Evolutionary conservation across 2,113 vertebrate genomes (phyloP), one percentile per base, ranked within the genome.

Genomic region (Oreochromis tanganicae): DNA sequence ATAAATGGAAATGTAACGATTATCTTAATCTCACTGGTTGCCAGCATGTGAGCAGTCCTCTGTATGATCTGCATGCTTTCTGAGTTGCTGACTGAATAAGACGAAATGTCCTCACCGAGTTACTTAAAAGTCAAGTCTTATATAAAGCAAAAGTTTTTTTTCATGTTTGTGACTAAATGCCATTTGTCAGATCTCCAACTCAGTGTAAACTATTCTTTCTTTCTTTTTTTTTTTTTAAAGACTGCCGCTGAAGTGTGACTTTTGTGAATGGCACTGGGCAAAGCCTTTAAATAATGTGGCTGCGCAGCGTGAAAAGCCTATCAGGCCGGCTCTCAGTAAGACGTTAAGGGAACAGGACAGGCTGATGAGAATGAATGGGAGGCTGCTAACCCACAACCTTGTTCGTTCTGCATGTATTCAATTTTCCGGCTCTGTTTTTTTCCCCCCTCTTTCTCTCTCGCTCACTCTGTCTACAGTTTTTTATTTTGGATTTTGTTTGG

Each of bases 331-430:
- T 84, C 91, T 89, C 87, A 83, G 85, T 86, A 88, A 90, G 88
- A 85, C 54, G 59, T 80, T 90, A 27, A 90, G 84, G 73, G 81
- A 88, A 91, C 80, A 63, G 83, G 89, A 87, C 89, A 84, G 85
- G 56, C 87, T 93, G 94, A 94, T 93, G 94, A 93, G 85, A 87
- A 95, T 90, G 90, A 92, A 94, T 92, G 84, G 86, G 88, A 82
- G 54, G 79, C 80, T 32, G 75, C 87, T 89, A 86, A 79, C 86
- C 73, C 56, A 34, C 75, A 21, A 52, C 48, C 88, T 84, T 85
- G 36, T 89, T 92, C 90, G 55, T 61, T 84, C 80, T 91, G 81
- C 90, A 88, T 88, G 88, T 87, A 75, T 92, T 93, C 88, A 81
- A 61, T 89, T 92, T 86, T 86, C 78, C 84, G 50, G 32, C 85